Conservation (phyloP, 2,888 invertebrate species). For the Carterocephalus palaemon region DNA sequence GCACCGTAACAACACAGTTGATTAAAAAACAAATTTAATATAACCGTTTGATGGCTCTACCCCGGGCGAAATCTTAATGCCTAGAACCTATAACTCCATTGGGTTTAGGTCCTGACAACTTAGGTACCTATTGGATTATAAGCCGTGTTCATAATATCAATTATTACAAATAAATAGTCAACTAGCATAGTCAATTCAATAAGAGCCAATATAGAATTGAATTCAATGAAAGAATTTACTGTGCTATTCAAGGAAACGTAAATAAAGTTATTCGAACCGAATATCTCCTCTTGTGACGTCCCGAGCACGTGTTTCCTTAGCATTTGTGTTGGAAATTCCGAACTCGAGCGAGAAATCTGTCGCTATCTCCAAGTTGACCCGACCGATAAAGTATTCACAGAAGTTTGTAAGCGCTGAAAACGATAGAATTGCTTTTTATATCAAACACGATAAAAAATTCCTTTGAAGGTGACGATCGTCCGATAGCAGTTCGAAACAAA, state of each 20-base stretch:
- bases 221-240: slow-evolving; percentile 6
- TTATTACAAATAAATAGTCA: too few relatives aligned
- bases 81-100: too few relatives aligned
- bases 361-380: slow-evolving; percentile 25
- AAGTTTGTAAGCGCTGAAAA: slow-evolving; percentile 23
- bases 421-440: slow-evolving; percentile 20
- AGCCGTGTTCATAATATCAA: too few relatives aligned
- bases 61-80: too few relatives aligned
- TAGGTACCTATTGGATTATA: too few relatives aligned
- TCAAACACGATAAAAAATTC: slow-evolving; percentile 10
- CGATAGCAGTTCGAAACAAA: slow-evolving; percentile 19
- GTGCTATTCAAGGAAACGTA: slow-evolving; percentile 26
- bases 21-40: too few relatives aligned
- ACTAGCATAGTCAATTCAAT: neutral
- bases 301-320: slow-evolving; percentile 49
- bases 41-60: too few relatives aligned
- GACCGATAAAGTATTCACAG: slow-evolving; percentile 22
- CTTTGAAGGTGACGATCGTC: slow-evolving; percentile 16
- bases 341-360: slow-evolving; percentile 24
- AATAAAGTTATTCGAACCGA: slow-evolving; percentile 43
- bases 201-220: neutral
- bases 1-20: too few relatives aligned
- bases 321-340: slow-evolving; percentile 33
- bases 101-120: too few relatives aligned
- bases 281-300: slow-evolving; percentile 60